Conservation (phyloP, 2,113 vertebrate genomes). For the Loxodonta africana region DNA sequence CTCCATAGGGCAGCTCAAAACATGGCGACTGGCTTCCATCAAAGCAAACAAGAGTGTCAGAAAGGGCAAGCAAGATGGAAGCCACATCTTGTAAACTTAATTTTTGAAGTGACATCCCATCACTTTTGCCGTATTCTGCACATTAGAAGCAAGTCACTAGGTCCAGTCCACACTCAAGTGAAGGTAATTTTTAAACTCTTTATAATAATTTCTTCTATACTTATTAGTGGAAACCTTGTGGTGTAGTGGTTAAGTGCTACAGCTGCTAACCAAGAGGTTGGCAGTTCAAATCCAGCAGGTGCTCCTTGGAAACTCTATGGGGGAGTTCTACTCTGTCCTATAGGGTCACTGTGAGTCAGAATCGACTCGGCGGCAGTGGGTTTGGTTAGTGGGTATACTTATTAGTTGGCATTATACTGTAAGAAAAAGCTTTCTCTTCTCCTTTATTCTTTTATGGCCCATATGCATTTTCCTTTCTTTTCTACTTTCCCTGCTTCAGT, state of each 20-base stretch:
- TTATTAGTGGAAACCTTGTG: not conserved
- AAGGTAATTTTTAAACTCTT: slow-evolving; percentile 9
- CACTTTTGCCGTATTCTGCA: not conserved
- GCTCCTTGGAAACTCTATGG: no score
- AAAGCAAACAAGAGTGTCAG: not conserved
- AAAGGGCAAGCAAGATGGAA: not conserved
- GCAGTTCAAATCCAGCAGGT: no score
- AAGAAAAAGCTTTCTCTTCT: not conserved
- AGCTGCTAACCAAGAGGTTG: no score
- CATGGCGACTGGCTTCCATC: not conserved
- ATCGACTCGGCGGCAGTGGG: no score
- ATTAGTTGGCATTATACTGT: not conserved
- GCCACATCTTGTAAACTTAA: slow-evolving; percentile 4
- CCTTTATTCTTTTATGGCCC: not conserved
- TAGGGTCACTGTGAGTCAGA: no score
- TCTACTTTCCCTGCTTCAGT: not conserved
- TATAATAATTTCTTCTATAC: not conserved
- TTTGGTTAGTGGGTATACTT: not conserved
- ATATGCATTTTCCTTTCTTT: not conserved
- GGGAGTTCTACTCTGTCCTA: no score
- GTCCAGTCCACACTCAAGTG: not conserved
- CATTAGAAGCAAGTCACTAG: not conserved
- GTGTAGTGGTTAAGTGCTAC: no score
- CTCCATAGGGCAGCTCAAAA: not conserved
- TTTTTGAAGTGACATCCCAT: not conserved